Conservation (phyloP, 2,797 vertebrate species). For the Benthosema pterotum region DNA sequence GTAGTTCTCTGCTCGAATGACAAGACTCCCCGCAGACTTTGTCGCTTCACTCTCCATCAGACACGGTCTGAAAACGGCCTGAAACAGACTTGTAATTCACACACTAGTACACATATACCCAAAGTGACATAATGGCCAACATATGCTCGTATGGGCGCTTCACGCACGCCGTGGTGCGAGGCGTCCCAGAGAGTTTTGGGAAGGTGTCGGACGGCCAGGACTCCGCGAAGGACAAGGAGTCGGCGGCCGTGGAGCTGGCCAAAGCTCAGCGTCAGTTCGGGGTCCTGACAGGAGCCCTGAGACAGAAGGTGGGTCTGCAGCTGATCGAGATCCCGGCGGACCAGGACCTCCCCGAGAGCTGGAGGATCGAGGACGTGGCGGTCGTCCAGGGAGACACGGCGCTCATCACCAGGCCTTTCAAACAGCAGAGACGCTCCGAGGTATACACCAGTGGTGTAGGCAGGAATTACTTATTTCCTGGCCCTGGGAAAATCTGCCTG, state of each 20-base stretch:
- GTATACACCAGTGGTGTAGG: too few relatives aligned
- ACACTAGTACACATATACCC: background rate
- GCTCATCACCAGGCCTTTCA: conserved; percentile 87
- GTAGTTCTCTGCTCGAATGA: conserved; percentile 15
- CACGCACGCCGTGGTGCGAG: conserved; percentile 89
- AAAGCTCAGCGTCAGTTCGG: conserved; percentile 92
- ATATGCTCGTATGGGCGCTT: conserved; percentile 83
- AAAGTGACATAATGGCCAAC: conserved; percentile 72
- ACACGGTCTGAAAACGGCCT: background rate
- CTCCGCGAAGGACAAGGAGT: conserved; percentile 50
- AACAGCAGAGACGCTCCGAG: conserved; percentile 85
- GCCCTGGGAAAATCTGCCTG: too few relatives aligned
- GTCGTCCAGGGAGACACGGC: conserved; percentile 91
- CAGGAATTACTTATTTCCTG: too few relatives aligned
- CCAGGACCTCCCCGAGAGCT: conserved; percentile 84
- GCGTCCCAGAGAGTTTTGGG: conserved; percentile 86
- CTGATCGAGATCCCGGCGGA: conserved; percentile 88
- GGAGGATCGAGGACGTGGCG: conserved; percentile 87
- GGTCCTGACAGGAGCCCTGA: conserved; percentile 87
- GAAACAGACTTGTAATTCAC: conserved; percentile 1
- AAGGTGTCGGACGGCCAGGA: conserved; percentile 47
- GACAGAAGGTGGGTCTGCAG: conserved; percentile 92
- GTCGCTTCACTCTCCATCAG: conserved; percentile 18
- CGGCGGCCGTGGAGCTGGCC: conserved; percentile 86
- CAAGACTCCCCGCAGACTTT: conserved; percentile 23